Evolutionary conservation across 2,888 invertebrate species (phyloP).

Genomic region (Schizotus pectinicornis): DNA sequence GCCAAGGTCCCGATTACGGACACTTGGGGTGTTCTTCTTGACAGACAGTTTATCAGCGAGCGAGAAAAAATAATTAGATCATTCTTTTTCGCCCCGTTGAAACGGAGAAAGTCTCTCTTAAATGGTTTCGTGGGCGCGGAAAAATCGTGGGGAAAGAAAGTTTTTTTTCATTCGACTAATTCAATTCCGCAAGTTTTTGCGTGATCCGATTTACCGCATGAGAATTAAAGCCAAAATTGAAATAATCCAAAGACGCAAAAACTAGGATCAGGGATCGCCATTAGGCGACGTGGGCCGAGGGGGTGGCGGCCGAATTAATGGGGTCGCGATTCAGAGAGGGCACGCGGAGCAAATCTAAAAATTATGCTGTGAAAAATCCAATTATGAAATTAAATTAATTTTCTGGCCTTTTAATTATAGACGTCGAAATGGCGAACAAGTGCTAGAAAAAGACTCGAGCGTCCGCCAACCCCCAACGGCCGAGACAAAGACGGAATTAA

Average conservation of each 20-base stretch:
- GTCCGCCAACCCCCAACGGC: slow-evolving; percentile 1
- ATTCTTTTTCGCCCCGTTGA: slow-evolving; percentile 41
- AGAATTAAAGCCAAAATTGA: no score
- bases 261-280: no score
- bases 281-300: no score
- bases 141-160: no score
- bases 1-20: slow-evolving; percentile 19
- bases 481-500: slow-evolving; percentile 20
- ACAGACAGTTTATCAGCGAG: slow-evolving; percentile 54
- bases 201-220: no score
- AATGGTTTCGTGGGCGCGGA: no score
- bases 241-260: no score
- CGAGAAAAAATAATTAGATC: slow-evolving; percentile 55
- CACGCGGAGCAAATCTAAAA: slow-evolving; percentile 1
- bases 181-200: no score
- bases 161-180: no score
- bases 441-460: slow-evolving; percentile 49
- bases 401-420: slow-evolving; percentile 57
- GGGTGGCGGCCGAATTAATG: no score
- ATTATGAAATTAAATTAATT: slow-evolving; percentile 60
- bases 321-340: no score
- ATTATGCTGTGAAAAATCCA: slow-evolving; percentile 52
- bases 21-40: slow-evolving; percentile 47
- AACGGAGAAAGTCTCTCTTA: slow-evolving; percentile 5
- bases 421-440: slow-evolving; percentile 55